Percentiles rank a stretch among this genome's conserved stretches.
Evolutionary conservation across 2,113 vertebrate genomes (phyloP).

Genomic region (Crotalus helleri): DNA sequence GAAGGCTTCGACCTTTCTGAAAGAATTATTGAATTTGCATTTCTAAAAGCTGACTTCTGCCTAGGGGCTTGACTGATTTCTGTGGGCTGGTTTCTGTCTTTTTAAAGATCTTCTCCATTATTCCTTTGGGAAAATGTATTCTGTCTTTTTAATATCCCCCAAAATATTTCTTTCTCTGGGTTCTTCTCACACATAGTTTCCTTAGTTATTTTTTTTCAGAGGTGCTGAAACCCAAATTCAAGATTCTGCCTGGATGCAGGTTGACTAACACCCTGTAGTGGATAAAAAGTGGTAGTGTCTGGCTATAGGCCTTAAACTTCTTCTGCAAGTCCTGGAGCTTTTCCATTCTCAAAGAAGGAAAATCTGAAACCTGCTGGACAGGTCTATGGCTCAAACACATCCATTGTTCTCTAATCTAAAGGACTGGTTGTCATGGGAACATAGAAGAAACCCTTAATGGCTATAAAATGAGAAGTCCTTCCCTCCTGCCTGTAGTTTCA

Average conservation of each 20-base stretch:
- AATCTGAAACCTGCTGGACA: neutral
- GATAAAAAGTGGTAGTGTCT: neutral
- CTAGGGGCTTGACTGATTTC: too few relatives aligned
- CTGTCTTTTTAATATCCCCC: too few relatives aligned
- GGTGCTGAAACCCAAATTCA: neutral
- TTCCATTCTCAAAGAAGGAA: neutral
- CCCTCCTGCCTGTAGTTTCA: neutral
- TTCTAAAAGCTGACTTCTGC: too few relatives aligned
- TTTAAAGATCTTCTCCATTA: too few relatives aligned
- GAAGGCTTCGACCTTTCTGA: too few relatives aligned
- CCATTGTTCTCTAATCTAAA: neutral
- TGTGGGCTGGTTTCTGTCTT: too few relatives aligned
- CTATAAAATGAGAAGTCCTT: neutral
- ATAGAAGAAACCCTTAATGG: neutral
- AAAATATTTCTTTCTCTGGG: too few relatives aligned
- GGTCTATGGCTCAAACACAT: neutral
- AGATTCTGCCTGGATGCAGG: neutral
- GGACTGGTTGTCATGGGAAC: neutral
- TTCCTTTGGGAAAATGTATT: too few relatives aligned
- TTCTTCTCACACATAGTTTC: neutral
- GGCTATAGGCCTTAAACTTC: neutral
- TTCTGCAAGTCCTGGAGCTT: neutral
- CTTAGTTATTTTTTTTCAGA: neutral
- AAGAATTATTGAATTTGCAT: too few relatives aligned
- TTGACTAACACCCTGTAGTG: neutral